Evolutionary conservation across 2,888 invertebrate species (phyloP), one percentile per base, ranked within the genome.

Genomic region (Ormyrus labotus): DNA sequence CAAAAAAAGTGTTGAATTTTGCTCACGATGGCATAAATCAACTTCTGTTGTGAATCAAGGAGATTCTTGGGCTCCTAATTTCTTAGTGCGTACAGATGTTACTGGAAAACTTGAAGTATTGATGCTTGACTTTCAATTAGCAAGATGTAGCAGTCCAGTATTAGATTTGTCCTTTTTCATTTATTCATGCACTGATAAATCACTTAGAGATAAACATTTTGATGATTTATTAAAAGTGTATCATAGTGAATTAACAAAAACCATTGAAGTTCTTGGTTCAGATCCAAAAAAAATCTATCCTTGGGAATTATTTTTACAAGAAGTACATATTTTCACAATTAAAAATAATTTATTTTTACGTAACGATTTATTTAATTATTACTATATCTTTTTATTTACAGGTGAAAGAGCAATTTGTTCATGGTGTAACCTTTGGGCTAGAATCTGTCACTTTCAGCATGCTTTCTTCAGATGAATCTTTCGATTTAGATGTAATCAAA

Each of bases 21-120:
- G 91, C 0, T 84, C 88, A 1, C 83, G 75, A 83, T n/a, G 47
- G 5, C 90, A 92, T n/a, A 86, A 85, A 3, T 87, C 88, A 60
- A 89, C 91, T 50, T 89, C 93, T 0, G 94, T 94, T 0, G 92
- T 95, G 50, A 93, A 93, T 0, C 95, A 96, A 80, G 96, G 95
- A 0, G 96, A 96, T 87, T 93, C 93, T 58, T 96, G 96, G 96
- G 93, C 94, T 0, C 95, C 94, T n/a, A 96, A 96, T 87, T 95
- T 95, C 84, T 87, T 96, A 0, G 93, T 93, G 8, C 92, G 92
- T 63, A 91, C 91, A 74, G 69, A 72, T 57, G 68, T 84, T 0
- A 63, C 61, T 13, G 82, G 83, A 7, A 84, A 89, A 74, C 82
- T 87, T 6, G 91, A 92, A 79, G 92, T 92, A 0, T 92, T 93